Conservation (phyloP, 2,888 invertebrate genomes). For the Odontomyia ornata region DNA sequence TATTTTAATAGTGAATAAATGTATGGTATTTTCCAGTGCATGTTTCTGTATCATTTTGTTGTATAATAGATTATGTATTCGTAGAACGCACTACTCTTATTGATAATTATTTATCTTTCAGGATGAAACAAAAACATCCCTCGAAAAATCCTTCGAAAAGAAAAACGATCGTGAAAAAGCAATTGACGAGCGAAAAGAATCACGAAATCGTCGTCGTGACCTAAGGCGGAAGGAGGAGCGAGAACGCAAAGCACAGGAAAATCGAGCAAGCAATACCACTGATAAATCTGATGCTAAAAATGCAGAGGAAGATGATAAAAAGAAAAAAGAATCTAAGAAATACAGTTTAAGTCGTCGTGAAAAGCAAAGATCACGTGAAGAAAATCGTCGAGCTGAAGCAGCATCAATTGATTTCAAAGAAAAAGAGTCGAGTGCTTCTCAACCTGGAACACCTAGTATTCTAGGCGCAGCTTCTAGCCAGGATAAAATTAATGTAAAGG, state of each 20-base stretch:
- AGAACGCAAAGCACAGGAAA: slow-evolving; percentile 56
- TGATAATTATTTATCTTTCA: slow-evolving; percentile 7
- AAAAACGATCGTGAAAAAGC: slow-evolving; percentile 30
- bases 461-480: background rate
- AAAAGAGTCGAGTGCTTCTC: slow-evolving; percentile 14
- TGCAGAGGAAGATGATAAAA: slow-evolving; percentile 50
- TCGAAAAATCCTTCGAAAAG: slow-evolving; percentile 51
- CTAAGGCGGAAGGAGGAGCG: slow-evolving; percentile 61
- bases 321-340: slow-evolving; percentile 56
- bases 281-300: slow-evolving; percentile 14
- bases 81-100: too few species aligned
- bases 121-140: slow-evolving; percentile 56
- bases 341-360: slow-evolving; percentile 56
- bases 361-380: slow-evolving; percentile 48
- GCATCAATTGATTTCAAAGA: background rate
- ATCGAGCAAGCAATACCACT: slow-evolving; percentile 1
- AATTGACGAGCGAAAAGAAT: slow-evolving; percentile 26
- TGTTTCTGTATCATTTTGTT: too few species aligned
- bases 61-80: too few species aligned
- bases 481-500: slow-evolving; percentile 39
- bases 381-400: slow-evolving; percentile 28
- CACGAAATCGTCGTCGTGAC: slow-evolving; percentile 54
- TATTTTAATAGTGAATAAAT: too few species aligned
- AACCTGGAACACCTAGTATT: background rate
- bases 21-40: too few species aligned